Evolutionary conservation across 2,113 vertebrate species (phyloP), one percentile per base, ranked within the genome.

Genomic region (Leiothrix lutea): DNA sequence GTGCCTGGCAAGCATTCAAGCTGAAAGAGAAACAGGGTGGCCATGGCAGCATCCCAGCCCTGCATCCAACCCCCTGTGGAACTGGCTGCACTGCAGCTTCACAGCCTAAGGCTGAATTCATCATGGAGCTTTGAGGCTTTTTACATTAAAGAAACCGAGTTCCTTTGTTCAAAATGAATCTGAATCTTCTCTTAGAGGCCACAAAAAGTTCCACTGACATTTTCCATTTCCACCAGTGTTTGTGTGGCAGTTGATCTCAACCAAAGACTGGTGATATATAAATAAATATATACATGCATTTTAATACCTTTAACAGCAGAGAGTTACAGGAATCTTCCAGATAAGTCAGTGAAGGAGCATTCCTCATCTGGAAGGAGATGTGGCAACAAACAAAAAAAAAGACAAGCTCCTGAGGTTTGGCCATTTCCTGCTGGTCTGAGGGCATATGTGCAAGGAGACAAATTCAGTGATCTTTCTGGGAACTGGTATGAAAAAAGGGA

Each of bases 141-240:
- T 83, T 38, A 35, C 31, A 40, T 86, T 69, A 70, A 77, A 62
- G 50, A 91, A 92, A 80, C 11, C 0, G 0, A 80, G 71, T 61
- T 85, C 47, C 60, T 90, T 86, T 96, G 90, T 89, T 97, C 88
- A 94, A 48, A 96, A 92, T 1, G 60, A 95, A 95, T 78, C 88
- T 90, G 80, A 96, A 79, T 83, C 79, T 94, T 90, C 88, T 70
- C 42, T 78, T 62, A 67, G 79, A 64, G 85, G 69, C 61, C 75
- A 78, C 69, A 88, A 33, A 95, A 96, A 54, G 82, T 97, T 96
- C 86, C 69, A 1, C 9, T 90, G 60, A 74, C 48, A 90, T 94
- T 96, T 97, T 96, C 92, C 92, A 88, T 67, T 96, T 94, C 79
- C 40, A 93, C 35, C 15, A 4, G 51, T 81, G 50, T 58, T 91